phyloP scores from a whole-genome alignment of 2,797 vertebrate genomes.

The Pelodytes ibericus region DNA sequence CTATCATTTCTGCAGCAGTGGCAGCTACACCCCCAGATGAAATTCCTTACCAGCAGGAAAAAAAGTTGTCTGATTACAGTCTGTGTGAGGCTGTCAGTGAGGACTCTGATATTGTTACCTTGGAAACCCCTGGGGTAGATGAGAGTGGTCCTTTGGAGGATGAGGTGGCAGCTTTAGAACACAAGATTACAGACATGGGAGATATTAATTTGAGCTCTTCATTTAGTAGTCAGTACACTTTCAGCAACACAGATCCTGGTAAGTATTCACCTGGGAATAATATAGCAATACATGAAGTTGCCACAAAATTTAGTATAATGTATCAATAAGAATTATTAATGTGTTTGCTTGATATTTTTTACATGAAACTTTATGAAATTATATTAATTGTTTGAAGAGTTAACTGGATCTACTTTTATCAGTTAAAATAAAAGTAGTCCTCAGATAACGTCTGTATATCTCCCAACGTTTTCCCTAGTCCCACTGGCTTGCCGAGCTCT shows the following conservation, averaged over 20 bases:
- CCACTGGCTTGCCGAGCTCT: too few species aligned
- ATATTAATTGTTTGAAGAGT: too few species aligned
- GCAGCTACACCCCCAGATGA: conserved; percentile 16
- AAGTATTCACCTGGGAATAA: conserved; percentile 54
- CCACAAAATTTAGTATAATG: too few species aligned
- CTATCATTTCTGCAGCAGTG: conserved; percentile 29
- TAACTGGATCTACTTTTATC: too few species aligned
- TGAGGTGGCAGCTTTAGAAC: conserved; percentile 57
- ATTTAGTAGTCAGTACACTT: conserved; percentile 92
- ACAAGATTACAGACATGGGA: conserved; percentile 64
- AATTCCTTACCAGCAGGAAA: conserved; percentile 64
- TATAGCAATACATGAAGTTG: too few species aligned
- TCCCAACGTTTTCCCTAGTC: too few species aligned
- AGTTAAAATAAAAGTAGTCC: too few species aligned
- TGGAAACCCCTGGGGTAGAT: conserved; percentile 80
- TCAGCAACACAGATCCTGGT: conserved; percentile 84
- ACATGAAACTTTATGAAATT: too few species aligned
- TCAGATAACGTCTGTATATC: too few species aligned
- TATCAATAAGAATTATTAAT: too few species aligned
- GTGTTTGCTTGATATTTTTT: too few species aligned
- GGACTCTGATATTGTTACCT: conserved; percentile 93
- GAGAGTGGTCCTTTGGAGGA: conserved; percentile 73
- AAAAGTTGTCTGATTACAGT: conserved; percentile 68
- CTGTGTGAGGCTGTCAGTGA: conserved; percentile 83
- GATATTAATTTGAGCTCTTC: conserved; percentile 89